Conservation (phyloP, 2,797 vertebrate genomes). For the Sus cebifrons region DNA sequence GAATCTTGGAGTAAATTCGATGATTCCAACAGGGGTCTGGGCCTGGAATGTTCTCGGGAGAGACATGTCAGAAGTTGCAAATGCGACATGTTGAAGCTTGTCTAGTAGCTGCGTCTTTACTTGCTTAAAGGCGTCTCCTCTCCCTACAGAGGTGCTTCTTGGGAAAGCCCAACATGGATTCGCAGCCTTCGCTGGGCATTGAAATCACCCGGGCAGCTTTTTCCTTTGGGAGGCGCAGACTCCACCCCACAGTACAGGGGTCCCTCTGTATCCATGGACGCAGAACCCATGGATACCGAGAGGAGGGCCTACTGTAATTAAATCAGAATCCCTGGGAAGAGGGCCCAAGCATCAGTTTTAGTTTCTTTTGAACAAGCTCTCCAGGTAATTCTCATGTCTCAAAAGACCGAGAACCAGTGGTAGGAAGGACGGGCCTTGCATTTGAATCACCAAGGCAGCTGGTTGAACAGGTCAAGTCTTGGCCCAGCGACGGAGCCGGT, state of each 20-base stretch:
- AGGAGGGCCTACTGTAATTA: background rate
- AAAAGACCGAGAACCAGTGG: background rate
- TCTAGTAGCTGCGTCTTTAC: fast-evolving
- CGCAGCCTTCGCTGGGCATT: fast-evolving
- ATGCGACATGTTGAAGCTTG: background rate
- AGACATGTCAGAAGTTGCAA: background rate
- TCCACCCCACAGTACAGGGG: background rate
- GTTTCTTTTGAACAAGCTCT: background rate
- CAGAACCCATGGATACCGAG: background rate
- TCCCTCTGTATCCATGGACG: no score
- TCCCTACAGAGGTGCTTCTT: background rate
- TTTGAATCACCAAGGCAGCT: background rate
- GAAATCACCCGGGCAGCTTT: background rate
- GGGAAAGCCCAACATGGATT: background rate
- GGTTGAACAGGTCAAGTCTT: background rate
- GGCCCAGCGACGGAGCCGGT: background rate
- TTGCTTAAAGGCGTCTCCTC: fast-evolving
- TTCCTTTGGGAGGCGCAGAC: background rate
- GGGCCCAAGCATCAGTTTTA: background rate
- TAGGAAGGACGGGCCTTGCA: background rate
- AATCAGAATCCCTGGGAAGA: background rate
- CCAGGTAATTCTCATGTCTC: background rate
- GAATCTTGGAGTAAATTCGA: background rate
- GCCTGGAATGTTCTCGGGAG: background rate
- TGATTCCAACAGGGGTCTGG: background rate